Evolutionary conservation across 2,797 vertebrate genomes (phyloP).

Genomic region (Propithecus perrieri): DNA sequence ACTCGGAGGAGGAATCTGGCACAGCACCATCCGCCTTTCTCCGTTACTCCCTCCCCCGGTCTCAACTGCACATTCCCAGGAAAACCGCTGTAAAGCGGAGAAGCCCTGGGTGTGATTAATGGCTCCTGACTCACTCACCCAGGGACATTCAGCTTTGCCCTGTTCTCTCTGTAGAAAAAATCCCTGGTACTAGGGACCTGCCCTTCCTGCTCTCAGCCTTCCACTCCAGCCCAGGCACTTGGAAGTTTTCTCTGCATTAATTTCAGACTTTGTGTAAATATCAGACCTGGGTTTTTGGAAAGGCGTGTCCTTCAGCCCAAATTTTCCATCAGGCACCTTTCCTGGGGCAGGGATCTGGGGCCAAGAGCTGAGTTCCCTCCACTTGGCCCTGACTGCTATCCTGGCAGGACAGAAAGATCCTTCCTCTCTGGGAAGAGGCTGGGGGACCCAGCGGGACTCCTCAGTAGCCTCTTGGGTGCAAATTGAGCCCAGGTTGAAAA

Average conservation of each 20-base stretch:
- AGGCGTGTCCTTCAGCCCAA: constrained; percentile 75
- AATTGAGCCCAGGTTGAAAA: not conserved
- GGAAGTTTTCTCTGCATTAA: constrained; percentile 87
- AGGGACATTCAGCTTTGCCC: not conserved
- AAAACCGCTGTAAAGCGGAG: not conserved
- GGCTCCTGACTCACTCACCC: not conserved
- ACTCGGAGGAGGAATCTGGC: not conserved
- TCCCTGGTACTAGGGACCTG: not conserved
- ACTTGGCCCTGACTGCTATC: not conserved
- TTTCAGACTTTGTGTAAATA: constrained; percentile 88
- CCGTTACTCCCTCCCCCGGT: not conserved
- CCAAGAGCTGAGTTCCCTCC: constrained; percentile 58
- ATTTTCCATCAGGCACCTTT: constrained; percentile 77
- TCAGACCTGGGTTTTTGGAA: constrained; percentile 79
- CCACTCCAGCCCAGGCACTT: constrained; percentile 77
- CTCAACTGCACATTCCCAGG: not conserved
- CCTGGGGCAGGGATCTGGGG: constrained; percentile 75
- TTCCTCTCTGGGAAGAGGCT: constrained; percentile 39
- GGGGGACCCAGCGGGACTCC: not conserved
- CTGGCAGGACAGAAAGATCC: not conserved
- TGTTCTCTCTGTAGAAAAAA: constrained; percentile 21
- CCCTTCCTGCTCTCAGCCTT: constrained; percentile 78
- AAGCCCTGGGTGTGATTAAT: accelerated
- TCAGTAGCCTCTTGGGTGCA: not conserved
- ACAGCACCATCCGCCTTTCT: not conserved